Percentiles rank a stretch among this genome's conserved stretches.
These are phyloP conservation scores for Tortrix viridana DNA, from an alignment of 2,888 invertebrate species.

Conservation along the genomic window DNA sequence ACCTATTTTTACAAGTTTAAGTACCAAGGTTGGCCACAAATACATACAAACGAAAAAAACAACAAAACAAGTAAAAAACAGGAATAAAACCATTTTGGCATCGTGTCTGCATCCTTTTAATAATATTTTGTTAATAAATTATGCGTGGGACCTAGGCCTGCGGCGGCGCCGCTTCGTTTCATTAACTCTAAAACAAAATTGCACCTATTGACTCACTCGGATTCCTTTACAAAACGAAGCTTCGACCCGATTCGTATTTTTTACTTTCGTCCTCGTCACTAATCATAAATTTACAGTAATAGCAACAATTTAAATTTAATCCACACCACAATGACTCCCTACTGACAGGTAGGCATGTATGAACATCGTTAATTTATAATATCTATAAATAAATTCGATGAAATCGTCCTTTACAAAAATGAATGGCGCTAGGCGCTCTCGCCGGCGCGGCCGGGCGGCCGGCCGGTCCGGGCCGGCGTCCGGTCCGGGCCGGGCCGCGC, in stretches of 20 bases:
- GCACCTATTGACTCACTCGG: slow-evolving; percentile 82
- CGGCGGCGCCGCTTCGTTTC: slow-evolving; percentile 49
- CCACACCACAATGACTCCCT: slow-evolving; percentile 78
- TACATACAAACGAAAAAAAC: slow-evolving; percentile 81
- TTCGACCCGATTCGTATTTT: slow-evolving; percentile 78
- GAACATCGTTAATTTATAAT: slow-evolving; percentile 79
- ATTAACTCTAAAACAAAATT: slow-evolving; percentile 75
- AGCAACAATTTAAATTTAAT: slow-evolving; percentile 80
- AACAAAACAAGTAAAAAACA: slow-evolving; percentile 83
- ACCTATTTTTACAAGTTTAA: slow-evolving; percentile 83
- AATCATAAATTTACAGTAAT: slow-evolving; percentile 79
- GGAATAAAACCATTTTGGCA: slow-evolving; percentile 84
- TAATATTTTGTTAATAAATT: slow-evolving; percentile 73
- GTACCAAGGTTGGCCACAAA: slow-evolving; percentile 83
- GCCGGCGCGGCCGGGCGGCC: slow-evolving; percentile 44
- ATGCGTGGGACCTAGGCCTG: slow-evolving; percentile 63
- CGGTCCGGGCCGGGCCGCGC: slow-evolving; percentile 12
- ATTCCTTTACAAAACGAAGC: slow-evolving; percentile 75
- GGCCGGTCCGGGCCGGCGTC: slow-evolving; percentile 41
- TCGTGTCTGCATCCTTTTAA: slow-evolving; percentile 79
- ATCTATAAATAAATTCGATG: slow-evolving; percentile 84
- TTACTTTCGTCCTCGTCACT: slow-evolving; percentile 73
- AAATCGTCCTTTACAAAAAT: slow-evolving; percentile 78
- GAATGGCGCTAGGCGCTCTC: slow-evolving; percentile 59
- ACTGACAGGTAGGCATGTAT: slow-evolving; percentile 71